Conservation (phyloP, 2,113 vertebrate genomes). For the Mastomys natalensis region DNA sequence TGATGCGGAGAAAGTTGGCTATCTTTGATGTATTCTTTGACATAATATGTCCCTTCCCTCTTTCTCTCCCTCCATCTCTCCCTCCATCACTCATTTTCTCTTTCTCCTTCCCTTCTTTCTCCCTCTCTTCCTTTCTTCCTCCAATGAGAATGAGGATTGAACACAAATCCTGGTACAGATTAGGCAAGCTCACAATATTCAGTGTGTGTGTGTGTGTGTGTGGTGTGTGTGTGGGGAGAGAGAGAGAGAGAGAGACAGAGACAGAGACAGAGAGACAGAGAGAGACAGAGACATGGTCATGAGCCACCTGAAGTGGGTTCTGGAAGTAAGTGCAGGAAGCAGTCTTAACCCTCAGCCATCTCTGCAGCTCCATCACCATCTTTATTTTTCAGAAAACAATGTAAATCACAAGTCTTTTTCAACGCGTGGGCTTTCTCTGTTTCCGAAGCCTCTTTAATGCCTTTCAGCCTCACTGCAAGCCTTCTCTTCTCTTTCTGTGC, state of each 20-base stretch:
- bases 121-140: too few relatives aligned
- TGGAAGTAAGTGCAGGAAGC: not conserved
- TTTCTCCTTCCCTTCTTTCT: too few relatives aligned
- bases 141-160: not conserved
- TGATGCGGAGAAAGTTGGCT: not conserved
- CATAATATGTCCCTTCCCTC: too few relatives aligned
- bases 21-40: not conserved
- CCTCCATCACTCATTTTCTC: too few relatives aligned
- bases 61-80: not conserved
- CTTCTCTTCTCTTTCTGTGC: not conserved
- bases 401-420: not conserved
- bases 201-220: not conserved
- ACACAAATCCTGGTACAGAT: not conserved
- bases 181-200: not conserved
- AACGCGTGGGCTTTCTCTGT: not conserved
- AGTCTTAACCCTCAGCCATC: too few relatives aligned
- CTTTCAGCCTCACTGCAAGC: not conserved
- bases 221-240: not conserved
- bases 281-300: not conserved
- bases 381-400: not conserved
- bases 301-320: not conserved
- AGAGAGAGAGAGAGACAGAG: too few relatives aligned
- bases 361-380: not conserved
- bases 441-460: not conserved
- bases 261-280: too few relatives aligned